phyloP scores from a whole-genome alignment of 1,140 invertebrate species.

The Rhyacophila brunnea region DNA sequence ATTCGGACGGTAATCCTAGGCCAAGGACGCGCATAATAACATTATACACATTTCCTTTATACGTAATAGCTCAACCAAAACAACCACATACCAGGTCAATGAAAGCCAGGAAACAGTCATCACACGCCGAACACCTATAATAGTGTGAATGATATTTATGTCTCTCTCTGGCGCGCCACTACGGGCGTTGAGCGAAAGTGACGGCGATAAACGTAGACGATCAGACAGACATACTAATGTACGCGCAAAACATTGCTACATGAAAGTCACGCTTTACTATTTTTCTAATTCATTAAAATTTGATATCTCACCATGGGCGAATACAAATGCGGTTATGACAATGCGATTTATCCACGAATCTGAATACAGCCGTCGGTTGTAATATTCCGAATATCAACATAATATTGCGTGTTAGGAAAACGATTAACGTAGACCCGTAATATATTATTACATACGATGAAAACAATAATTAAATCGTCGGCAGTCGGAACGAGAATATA shows the following conservation, averaged over 20 bases:
- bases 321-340: background rate
- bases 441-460: slow-evolving; percentile 4
- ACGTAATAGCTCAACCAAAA: slow-evolving; percentile 24
- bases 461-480: slow-evolving; percentile 13
- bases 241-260: slow-evolving; percentile 27
- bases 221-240: slow-evolving; percentile 25
- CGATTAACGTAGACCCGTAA: slow-evolving; percentile 4
- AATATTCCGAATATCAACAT: background rate
- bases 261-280: slow-evolving; percentile 30
- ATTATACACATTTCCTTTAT: slow-evolving; percentile 21
- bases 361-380: background rate
- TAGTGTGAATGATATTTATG: slow-evolving; percentile 7
- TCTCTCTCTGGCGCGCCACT: slow-evolving; percentile 4
- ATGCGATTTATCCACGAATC: background rate
- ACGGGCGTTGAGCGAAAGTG: background rate
- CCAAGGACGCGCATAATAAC: slow-evolving; percentile 6
- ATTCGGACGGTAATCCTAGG: background rate
- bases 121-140: slow-evolving; percentile 14
- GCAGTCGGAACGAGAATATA: no score
- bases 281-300: slow-evolving; percentile 9
- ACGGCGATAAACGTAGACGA: slow-evolving; percentile 16
- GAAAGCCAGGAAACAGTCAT: slow-evolving; percentile 37
- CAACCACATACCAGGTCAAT: slow-evolving; percentile 42
- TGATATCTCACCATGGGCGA: background rate
- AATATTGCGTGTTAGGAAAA: slow-evolving; percentile 19